A percentile compares a stretch with the other conserved stretches of the same genome.
Evolutionary conservation across 1,140 invertebrate genomes (phyloP).

Genomic region (Teleogryllus occipitalis): DNA sequence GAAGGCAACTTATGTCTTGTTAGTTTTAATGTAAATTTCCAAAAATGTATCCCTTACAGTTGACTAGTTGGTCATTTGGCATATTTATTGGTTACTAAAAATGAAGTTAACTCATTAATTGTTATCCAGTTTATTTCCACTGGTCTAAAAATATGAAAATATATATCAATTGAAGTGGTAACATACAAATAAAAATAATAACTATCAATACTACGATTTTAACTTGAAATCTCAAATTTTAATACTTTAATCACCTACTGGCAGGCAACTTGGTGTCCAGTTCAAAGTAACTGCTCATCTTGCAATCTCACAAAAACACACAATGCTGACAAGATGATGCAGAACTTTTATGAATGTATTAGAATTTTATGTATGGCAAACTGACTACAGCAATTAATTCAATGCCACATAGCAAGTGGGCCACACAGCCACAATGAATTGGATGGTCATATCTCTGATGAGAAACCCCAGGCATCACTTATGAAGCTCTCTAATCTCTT

Average conservation of each 20-base stretch:
- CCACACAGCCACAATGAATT: neutral
- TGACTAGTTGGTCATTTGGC: slow-evolving; percentile 3
- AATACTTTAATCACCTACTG: neutral
- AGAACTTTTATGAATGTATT: neutral
- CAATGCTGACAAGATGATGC: neutral
- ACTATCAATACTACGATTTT: neutral
- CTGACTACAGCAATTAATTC: neutral
- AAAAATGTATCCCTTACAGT: neutral
- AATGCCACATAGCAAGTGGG: neutral
- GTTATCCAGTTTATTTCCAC: neutral
- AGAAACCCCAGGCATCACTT: neutral
- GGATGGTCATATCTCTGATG: neutral
- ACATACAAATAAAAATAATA: neutral
- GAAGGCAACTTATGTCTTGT: no score
- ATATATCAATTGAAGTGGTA: neutral
- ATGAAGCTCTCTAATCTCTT: neutral
- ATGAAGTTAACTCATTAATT: neutral
- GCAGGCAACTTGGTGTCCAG: slow-evolving; percentile 2
- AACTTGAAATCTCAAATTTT: slow-evolving; percentile 3
- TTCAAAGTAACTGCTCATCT: neutral
- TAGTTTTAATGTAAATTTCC: neutral
- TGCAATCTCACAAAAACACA: neutral
- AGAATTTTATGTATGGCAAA: neutral
- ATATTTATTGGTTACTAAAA: neutral
- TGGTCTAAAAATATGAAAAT: neutral